Evolutionary conservation across 2,888 invertebrate genomes (phyloP), one percentile per base, ranked within the genome.

Genomic region (Eustalomyia histrio): DNA sequence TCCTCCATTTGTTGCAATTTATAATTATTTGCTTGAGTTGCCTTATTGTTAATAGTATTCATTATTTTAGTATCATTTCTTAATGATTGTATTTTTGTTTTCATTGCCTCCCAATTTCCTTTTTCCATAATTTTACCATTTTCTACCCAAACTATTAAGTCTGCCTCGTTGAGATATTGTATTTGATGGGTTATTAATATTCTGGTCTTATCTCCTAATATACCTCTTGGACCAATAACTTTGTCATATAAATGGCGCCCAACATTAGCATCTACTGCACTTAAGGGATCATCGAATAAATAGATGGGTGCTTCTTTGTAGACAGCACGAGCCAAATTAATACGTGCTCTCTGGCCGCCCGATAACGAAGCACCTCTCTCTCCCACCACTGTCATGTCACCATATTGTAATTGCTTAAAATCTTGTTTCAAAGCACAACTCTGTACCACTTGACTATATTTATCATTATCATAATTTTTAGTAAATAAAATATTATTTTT

Each of bases 101-200:
- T 47, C 91, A 85, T 91, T 18, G 92, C 91, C 10, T 89, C 86
- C 79, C 91, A 92, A 0, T 91, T 92, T 29, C 93, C 93, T 78
- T 89, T 89, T 3, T 86, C 84, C 10, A 87, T 84, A 21, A 91
- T 89, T 5, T 84, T 73, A 0, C 91, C 94, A 84, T 93, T 92
- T 83, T 94, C 92, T 43, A 95, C 88, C 71, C 94, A 91, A 16
- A 94, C 91, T 80, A 95, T 93, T 80, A 91, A 90, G 88, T 94
- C 93, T 1, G 93, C 94, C 79, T 92, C 90, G 68, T 92, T 92
- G 0, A 95, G 90, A 84, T 94, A 95, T 86, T 96, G 96, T 6
- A 95, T 90, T 87, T 96, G 96, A 91, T 96, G 96, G 0, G 96
- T 96, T 18, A 95, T 94, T 1, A 96, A 91, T 61, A 96, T 92